Base-by-base conservation (phyloP, 2,888 invertebrate species). In the Mantis religiosa region DNA sequence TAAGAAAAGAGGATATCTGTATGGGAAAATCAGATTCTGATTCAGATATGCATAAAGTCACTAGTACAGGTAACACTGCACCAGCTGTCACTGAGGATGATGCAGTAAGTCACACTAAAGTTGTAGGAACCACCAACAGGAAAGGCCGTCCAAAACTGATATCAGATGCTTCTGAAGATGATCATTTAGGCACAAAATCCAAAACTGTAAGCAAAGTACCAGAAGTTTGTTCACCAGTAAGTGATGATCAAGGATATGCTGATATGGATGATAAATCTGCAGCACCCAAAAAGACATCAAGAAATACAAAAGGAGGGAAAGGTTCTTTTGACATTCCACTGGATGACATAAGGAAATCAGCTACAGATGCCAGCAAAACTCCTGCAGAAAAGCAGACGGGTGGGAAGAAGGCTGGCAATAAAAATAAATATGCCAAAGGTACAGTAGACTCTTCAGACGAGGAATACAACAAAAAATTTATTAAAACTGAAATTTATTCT, bases 91-190 rank as follows among this genome's bases (percentile, higher is more conserved):
- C 94, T 91, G 89, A 89, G 82, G 90, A 90, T 34, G 90, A 88
- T 12, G 83, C 34, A 15, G 54, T 89, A 27, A 83, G 54, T 14
- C 89, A 54, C 27, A 84, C 30, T 87, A 89, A 90, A 81, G 41
- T 84, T 87, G 8, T 34, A 9, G 47, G 41, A 83, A 27, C 20
- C 20, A 14, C 83, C 12, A 71, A 82, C 2, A 89, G 87, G n/a
- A 96, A 96, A 92, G 95, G 95, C 0, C 94, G 96, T 91, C 95
- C 96, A 30, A 95, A 96, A 34, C 97, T 97, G 89, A 95, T 96
- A 89, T 97, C 97, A 15, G 97, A 97, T 92, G 96, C 97, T 2
- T 96, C 97, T 82, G 97, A 97, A 89, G 94, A 94, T 91, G 96
- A 96, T 88, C 89, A 54, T 81, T 82, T 89, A 14, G 47, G 27